Evolutionary conservation across 2,797 vertebrate genomes (phyloP), one percentile per base, ranked within the genome.

Genomic region (Nannoperca australis): DNA sequence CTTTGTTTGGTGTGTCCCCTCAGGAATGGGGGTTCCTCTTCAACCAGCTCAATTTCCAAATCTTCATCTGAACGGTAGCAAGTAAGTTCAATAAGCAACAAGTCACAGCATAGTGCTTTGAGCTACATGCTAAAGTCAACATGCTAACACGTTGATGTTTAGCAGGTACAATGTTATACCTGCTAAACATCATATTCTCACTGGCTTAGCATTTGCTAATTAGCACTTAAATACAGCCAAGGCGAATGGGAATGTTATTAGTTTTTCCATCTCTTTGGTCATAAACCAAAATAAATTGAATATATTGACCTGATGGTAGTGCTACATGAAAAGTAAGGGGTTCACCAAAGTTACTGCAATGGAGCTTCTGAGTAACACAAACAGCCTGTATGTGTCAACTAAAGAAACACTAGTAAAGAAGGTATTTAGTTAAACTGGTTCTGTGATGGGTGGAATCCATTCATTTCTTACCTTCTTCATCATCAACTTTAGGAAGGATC

Each of bases 1-100:
- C 98, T 99, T 66, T 99, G 98, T 73, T 99, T 99, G 15, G 98
- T 99, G 89, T 99, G 98, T 49, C 98, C 98, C 83, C 97, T 95
- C 77, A 99, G 93, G 93, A 99, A 99, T 0, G 98, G 98, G 0
- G 98, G 98, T 34, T 99, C 98, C 86, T 99, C 98, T 76, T 99
- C 98, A 49, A 99, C 98, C 17, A 99, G 91, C 82, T 99, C 98
- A 30, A 99, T 99, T 91, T 99, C 98, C 84, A 99, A 94, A 71
- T 99, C 98, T 85, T 99, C 98, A 93, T 99, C 98, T 99, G 90
- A 74, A 85, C 10, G 3, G 53, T 2, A 74, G 34, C 0, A 5
- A 53, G 79, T 2, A n/a, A 8, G 8, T 54, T 8, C 4, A 34
- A 44, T 73, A 0, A 82, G 24, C 40, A 10, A 13, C 2, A 20